A percentile compares a stretch with the other conserved stretches of the same genome.
phyloP scores from a whole-genome alignment of 2,888 invertebrate species.

The Drosophila merina region DNA sequence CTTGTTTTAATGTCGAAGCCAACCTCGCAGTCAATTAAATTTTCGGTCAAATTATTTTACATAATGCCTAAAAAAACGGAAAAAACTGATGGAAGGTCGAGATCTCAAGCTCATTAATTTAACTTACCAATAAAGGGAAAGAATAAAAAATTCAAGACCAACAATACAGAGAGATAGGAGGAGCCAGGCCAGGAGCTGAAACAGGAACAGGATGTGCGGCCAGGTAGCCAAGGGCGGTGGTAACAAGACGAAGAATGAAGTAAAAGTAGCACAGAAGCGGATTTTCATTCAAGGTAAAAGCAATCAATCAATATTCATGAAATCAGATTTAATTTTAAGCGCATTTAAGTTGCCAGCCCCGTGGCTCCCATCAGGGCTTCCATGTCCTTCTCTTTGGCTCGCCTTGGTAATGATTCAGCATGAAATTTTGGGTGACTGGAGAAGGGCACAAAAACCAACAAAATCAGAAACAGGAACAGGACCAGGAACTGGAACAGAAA shows the following conservation, averaged over 20 bases:
- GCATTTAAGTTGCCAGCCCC: slow-evolving; percentile 69
- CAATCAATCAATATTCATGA: slow-evolving; percentile 80
- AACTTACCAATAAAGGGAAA: slow-evolving; percentile 67
- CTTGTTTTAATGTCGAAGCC: slow-evolving; percentile 18
- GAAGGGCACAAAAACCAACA: slow-evolving; percentile 16
- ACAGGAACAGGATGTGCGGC: slow-evolving; percentile 49
- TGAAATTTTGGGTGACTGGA: slow-evolving; percentile 55
- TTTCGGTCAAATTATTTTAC: slow-evolving; percentile 78
- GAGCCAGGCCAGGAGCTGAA: slow-evolving; percentile 26
- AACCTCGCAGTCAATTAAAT: slow-evolving; percentile 74
- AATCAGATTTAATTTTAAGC: slow-evolving; percentile 79
- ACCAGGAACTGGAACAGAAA: background rate
- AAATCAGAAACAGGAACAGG: slow-evolving; percentile 17
- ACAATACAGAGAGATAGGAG: slow-evolving; percentile 29
- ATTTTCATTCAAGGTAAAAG: slow-evolving; percentile 80
- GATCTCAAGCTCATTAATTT: slow-evolving; percentile 71
- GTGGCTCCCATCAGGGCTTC: slow-evolving; percentile 10
- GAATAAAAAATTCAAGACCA: slow-evolving; percentile 27
- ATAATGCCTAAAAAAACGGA: slow-evolving; percentile 55
- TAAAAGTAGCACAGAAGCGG: slow-evolving; percentile 75
- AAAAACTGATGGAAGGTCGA: slow-evolving; percentile 17
- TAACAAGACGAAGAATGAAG: slow-evolving; percentile 30
- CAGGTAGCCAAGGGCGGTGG: slow-evolving; percentile 54
- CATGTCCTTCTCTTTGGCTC: slow-evolving; percentile 22
- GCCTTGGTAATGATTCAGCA: slow-evolving; percentile 49